A percentile compares a stretch with the other conserved stretches of the same genome.
These are phyloP conservation scores for Noctua janthina DNA, from an alignment of 2,888 invertebrate species.

Conservation along the genomic window DNA sequence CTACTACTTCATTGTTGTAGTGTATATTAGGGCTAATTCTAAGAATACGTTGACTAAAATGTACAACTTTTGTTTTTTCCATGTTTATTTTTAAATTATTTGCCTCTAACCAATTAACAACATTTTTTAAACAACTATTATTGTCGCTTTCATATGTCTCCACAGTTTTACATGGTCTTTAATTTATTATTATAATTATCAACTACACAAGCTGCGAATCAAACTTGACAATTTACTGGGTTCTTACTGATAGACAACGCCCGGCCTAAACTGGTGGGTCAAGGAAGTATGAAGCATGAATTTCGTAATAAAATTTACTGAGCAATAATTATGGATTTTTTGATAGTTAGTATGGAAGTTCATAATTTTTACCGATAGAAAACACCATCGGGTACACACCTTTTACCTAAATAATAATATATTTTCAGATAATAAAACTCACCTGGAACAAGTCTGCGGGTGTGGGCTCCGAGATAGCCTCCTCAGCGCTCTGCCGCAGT, in stretches of 20 bases:
- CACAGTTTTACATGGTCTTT: no score
- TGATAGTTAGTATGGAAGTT: neutral
- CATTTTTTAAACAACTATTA: no score
- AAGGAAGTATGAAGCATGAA: neutral
- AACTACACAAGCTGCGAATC: neutral
- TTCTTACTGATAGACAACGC: neutral
- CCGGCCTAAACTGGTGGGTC: neutral
- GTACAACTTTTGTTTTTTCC: no score
- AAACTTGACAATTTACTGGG: neutral
- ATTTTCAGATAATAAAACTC: slow-evolving; percentile 28
- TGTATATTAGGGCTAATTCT: no score
- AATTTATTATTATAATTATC: neutral
- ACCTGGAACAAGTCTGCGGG: slow-evolving; percentile 86
- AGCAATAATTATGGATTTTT: neutral
- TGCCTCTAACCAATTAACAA: no score
- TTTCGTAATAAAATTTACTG: neutral
- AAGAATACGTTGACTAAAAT: no score
- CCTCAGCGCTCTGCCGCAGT: slow-evolving; percentile 85
- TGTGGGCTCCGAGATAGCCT: slow-evolving; percentile 87
- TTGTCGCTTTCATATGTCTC: no score
- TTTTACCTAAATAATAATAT: neutral
- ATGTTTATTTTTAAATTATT: no score
- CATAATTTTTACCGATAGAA: neutral
- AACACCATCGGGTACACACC: neutral
- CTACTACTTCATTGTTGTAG: no score